Percentiles rank a stretch among this genome's conserved stretches.
phyloP scores from a whole-genome alignment of 2,797 vertebrate genomes.

The Argyrosomus regius region DNA sequence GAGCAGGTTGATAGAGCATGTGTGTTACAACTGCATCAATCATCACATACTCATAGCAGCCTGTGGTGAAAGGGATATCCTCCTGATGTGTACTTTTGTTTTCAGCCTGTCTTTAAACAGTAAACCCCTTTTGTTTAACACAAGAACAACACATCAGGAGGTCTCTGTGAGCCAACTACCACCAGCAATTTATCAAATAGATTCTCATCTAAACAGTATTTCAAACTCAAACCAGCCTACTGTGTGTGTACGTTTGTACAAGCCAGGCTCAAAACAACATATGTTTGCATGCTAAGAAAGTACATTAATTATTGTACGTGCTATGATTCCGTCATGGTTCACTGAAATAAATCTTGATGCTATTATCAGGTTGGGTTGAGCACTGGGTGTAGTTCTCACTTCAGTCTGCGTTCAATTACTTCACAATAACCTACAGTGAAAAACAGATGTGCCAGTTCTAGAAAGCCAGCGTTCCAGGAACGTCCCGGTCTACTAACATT shows the following conservation, averaged over 20 bases:
- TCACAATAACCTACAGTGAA: constrained; percentile 14
- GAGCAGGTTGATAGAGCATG: background rate
- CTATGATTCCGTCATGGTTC: background rate
- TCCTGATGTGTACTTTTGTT: constrained; percentile 3
- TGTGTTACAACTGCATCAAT: background rate
- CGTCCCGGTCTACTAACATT: background rate
- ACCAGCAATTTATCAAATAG: constrained; percentile 4
- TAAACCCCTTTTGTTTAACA: constrained; percentile 21
- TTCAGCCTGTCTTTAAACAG: constrained; percentile 10
- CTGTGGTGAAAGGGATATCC: background rate
- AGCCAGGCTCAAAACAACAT: constrained; percentile 4
- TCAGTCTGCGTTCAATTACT: constrained; percentile 47
- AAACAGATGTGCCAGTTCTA: constrained; percentile 58
- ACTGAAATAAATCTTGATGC: constrained; percentile 23
- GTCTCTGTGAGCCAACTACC: background rate
- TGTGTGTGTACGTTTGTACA: background rate
- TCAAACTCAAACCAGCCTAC: background rate
- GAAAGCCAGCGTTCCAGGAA: constrained; percentile 57
- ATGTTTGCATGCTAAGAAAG: background rate
- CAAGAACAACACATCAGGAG: background rate
- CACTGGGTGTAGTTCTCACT: background rate
- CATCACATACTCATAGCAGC: background rate
- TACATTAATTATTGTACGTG: background rate
- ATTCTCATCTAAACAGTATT: background rate
- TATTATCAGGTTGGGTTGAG: background rate